These are phyloP conservation scores for Psammodynastes pulverulentus DNA, from an alignment of 2,113 vertebrate species.

Conservation along the genomic window DNA sequence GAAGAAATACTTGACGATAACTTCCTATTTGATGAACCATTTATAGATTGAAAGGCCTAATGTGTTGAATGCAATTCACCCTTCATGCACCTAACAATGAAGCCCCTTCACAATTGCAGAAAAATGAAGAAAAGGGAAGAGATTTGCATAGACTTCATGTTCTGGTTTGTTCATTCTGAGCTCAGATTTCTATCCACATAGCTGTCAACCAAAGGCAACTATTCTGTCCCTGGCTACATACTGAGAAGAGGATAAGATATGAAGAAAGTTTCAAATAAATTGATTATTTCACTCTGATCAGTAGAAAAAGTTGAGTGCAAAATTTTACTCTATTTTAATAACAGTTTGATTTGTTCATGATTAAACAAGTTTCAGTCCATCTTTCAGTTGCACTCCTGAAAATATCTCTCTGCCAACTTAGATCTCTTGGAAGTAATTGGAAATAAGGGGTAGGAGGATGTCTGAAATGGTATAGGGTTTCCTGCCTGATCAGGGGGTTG, in stretches of 20 bases:
- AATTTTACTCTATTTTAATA: not conserved
- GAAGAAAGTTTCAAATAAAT: not conserved
- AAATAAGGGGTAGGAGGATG: not conserved
- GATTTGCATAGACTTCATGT: not conserved
- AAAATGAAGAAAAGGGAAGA: not conserved
- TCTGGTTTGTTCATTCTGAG: not conserved
- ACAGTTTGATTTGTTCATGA: not conserved
- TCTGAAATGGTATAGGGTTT: no score
- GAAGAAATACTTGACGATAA: not conserved
- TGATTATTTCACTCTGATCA: not conserved
- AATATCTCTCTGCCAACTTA: not conserved
- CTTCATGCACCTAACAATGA: not conserved
- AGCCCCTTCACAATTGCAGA: not conserved
- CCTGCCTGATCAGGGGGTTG: no score
- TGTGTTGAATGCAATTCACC: not conserved
- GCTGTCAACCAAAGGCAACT: not conserved
- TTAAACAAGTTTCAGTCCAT: not conserved
- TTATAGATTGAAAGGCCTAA: not conserved
- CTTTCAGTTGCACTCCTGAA: not conserved
- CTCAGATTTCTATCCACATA: not conserved
- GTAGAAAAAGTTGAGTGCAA: not conserved
- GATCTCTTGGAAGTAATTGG: not conserved
- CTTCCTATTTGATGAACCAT: not conserved
- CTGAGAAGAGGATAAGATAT: not conserved
- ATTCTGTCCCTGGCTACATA: not conserved